These are phyloP conservation scores for Bombycilla garrulus DNA, from an alignment of 2,113 vertebrate genomes.

Conservation along the genomic window DNA sequence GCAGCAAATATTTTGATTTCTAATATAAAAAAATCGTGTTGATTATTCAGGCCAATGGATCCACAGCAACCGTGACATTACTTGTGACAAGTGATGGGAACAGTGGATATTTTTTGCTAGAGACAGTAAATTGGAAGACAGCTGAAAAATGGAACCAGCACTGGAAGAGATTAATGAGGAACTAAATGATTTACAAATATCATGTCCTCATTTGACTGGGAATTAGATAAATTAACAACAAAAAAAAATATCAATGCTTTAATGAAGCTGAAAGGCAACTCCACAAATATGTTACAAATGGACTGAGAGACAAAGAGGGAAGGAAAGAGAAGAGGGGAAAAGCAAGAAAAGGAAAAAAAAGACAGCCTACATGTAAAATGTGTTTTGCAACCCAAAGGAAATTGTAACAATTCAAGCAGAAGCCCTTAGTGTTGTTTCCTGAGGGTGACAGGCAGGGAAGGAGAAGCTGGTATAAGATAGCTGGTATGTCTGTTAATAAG, in stretches of 20 bases:
- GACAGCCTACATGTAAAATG: background rate
- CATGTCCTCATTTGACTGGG: constrained; percentile 51
- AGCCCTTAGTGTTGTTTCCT: background rate
- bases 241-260: background rate
- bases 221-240: constrained; percentile 59
- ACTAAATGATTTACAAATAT: constrained; percentile 53
- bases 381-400: constrained; percentile 2
- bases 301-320: background rate
- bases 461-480: background rate
- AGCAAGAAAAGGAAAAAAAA: background rate
- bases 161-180: constrained; percentile 63
- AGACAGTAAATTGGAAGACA: constrained; percentile 40
- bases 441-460: background rate
- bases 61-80: constrained; percentile 45
- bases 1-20: constrained; percentile 34
- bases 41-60: constrained; percentile 52
- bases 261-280: constrained; percentile 34
- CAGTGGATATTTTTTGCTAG: background rate
- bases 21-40: constrained; percentile 28
- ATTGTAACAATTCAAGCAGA: background rate
- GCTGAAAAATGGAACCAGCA: constrained; percentile 13
- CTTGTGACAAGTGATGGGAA: constrained; percentile 51
- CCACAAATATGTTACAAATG: constrained; percentile 24
- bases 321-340: background rate
- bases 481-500: background rate